Base-by-base conservation (phyloP, 2,888 invertebrate species). In the Muscina levida region DNA sequence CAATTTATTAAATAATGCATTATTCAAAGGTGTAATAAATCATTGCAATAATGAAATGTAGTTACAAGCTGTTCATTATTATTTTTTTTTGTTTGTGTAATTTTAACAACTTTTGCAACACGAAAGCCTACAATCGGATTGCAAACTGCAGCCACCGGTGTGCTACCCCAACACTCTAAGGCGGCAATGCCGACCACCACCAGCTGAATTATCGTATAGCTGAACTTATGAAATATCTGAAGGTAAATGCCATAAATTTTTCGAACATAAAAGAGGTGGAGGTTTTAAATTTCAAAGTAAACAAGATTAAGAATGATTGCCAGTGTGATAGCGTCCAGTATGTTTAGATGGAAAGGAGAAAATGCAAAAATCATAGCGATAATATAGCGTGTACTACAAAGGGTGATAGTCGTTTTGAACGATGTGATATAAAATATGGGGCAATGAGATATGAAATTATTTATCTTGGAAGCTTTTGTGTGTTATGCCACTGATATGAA, bases 201-300 rank as follows among this genome's bases (percentile, higher is more conserved):
- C 22, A 51, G 48, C 59, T 59, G 68, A 57, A 31, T 31, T 31
- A 8, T 8, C 8, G 31, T 31, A 37, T 42, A 57, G 10, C 66
- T 48, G n/a, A 71, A 59, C 26, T 11, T 2, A 71, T 75, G 59
- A 79, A 80, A 67, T 68, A 74, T 77, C 66, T 62, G 48, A 71
- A 81, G 77, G 77, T 74, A 81, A 68, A 6, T 68, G 74, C 70
- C 67, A 81, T 81, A 81, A 81, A 81, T 81, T 81, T 74, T 77
- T 26, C 37, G 71, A 77, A 81, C 77, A 81, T 65, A 67, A 81
- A 81, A 81, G 74, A 81, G 81, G 81, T 81, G 77, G 81, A 77
- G 77, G 81, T 81, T 81, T 81, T 59, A 59, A 71, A 77, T 81
- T 81, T 77, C 74, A 81, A 74, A 73, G 74, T 66, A 74, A 74